These are phyloP conservation scores for Petrocephalus schoutedeni DNA, from an alignment of 2,797 vertebrate genomes.

Conservation along the genomic window DNA sequence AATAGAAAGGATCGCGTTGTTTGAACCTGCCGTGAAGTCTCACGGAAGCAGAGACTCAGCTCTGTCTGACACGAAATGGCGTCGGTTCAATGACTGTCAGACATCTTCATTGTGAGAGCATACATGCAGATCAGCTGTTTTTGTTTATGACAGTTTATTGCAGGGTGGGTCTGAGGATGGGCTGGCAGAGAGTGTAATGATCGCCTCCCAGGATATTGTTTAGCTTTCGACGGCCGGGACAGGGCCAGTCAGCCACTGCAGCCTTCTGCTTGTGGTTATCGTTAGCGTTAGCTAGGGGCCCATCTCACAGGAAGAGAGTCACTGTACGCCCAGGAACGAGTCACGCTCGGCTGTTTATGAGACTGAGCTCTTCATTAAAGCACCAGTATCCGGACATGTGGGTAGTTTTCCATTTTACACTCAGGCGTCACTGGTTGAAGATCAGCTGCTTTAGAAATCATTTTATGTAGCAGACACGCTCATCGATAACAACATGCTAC, in stretches of 20 bases:
- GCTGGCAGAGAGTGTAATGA: background rate
- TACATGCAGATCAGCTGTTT: background rate
- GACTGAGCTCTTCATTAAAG: background rate
- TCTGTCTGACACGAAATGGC: background rate
- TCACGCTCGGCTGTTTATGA: background rate
- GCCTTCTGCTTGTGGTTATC: background rate
- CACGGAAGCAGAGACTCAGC: background rate
- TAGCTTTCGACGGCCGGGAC: background rate
- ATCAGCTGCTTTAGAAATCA: background rate
- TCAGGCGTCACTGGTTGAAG: too few relatives aligned
- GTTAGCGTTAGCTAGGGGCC: background rate
- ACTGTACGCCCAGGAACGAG: background rate
- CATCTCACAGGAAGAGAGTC: background rate
- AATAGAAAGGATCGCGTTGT: background rate
- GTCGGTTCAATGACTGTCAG: background rate
- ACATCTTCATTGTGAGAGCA: background rate
- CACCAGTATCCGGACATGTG: background rate
- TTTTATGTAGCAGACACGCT: too few relatives aligned
- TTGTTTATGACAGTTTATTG: background rate
- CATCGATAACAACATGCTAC: background rate
- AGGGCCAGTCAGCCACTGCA: background rate
- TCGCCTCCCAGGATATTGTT: too few relatives aligned
- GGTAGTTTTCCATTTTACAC: background rate
- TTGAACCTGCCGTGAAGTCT: background rate
- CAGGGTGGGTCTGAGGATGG: background rate